phyloP scores from a whole-genome alignment of 2,888 invertebrate genomes.

The Autographa gamma region DNA sequence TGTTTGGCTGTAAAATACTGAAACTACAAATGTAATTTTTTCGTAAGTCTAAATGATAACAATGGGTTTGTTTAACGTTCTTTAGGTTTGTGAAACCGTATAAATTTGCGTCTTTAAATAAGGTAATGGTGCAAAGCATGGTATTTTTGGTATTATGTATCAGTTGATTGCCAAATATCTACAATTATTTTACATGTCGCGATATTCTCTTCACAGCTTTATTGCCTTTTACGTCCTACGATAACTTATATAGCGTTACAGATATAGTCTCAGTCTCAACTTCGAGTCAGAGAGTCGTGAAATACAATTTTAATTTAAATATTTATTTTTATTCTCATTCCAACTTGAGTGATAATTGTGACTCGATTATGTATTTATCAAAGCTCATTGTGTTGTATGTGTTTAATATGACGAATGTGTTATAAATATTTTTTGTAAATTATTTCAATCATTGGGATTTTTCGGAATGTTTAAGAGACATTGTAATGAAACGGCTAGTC shows the following conservation, averaged over 20 bases:
- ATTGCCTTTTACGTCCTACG: constrained; percentile 44
- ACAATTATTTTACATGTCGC: constrained; percentile 48
- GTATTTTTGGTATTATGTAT: constrained; percentile 67
- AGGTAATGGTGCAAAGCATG: constrained; percentile 80
- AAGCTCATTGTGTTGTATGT: constrained; percentile 80
- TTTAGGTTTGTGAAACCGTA: constrained; percentile 72
- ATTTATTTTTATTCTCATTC: constrained; percentile 81
- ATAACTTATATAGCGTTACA: constrained; percentile 44
- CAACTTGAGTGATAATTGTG: constrained; percentile 79
- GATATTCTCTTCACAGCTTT: constrained; percentile 55
- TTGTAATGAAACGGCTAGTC: constrained; percentile 75
- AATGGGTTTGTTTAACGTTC: constrained; percentile 56
- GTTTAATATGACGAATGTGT: constrained; percentile 76
- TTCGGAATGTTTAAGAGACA: constrained; percentile 70
- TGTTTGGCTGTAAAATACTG: constrained; percentile 68
- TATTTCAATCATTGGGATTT: constrained; percentile 72
- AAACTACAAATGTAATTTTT: constrained; percentile 63
- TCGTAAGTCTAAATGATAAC: constrained; percentile 65
- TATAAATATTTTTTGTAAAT: constrained; percentile 80
- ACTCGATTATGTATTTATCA: constrained; percentile 71
- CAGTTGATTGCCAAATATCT: constrained; percentile 61
- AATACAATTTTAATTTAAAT: constrained; percentile 62
- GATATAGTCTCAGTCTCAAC: constrained; percentile 45
- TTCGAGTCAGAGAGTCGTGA: constrained; percentile 50
- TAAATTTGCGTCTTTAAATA: constrained; percentile 72